phyloP scores from a whole-genome alignment of 2,797 vertebrate genomes.

The Chrysocyon brachyurus region DNA sequence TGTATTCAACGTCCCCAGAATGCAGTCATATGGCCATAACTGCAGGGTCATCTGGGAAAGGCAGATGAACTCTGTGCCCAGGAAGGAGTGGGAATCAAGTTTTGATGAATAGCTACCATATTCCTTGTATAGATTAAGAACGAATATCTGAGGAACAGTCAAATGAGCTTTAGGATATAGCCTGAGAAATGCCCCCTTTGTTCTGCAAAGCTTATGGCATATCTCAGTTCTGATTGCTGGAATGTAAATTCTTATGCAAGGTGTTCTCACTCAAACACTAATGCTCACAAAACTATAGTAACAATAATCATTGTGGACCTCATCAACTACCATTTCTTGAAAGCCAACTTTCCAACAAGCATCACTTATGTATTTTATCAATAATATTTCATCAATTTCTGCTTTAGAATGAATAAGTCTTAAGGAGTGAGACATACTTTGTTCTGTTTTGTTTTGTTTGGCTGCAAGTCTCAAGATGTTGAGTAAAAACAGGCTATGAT shows the following conservation, averaged over 20 bases:
- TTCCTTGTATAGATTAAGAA: not conserved
- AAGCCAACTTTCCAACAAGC: not conserved
- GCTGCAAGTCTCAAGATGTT: not conserved
- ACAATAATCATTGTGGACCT: not conserved
- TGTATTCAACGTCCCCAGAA: not conserved
- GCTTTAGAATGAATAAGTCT: not conserved
- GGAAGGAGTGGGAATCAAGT: not conserved
- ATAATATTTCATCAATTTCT: constrained; percentile 21
- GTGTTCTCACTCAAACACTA: not conserved
- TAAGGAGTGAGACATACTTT: not conserved
- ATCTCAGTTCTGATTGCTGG: not conserved
- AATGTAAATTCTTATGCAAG: not conserved
- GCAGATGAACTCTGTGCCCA: not conserved
- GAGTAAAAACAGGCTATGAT: not conserved
- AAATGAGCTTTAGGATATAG: not conserved
- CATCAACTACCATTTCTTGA: not conserved
- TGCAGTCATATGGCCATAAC: not conserved
- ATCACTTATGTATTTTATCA: not conserved
- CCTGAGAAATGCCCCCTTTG: not conserved
- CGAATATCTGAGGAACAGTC: not conserved
- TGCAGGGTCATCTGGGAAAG: not conserved
- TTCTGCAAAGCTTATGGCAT: not conserved
- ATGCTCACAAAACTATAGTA: not conserved
- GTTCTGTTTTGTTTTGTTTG: not conserved
- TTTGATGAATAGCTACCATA: not conserved